Conservation (phyloP, 2,113 vertebrate species). For the Ctenomys sociabilis region DNA sequence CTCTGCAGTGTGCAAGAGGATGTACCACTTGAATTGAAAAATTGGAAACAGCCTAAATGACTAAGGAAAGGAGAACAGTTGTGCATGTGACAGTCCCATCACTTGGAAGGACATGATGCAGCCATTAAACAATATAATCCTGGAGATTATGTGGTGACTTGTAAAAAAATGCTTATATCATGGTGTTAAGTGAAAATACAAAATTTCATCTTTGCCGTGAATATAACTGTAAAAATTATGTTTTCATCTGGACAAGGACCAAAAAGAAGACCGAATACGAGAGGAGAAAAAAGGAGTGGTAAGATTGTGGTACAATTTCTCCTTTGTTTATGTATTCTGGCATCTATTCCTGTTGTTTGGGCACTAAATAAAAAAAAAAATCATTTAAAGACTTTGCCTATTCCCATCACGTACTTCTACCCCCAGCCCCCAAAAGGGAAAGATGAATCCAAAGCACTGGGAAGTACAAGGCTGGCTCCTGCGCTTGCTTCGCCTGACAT, state of each 20-base stretch:
- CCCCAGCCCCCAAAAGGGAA: neutral
- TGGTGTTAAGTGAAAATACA: slow-evolving; percentile 30
- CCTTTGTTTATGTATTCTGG: slow-evolving; percentile 7
- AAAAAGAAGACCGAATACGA: neutral
- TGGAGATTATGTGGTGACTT: neutral
- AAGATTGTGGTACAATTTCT: neutral
- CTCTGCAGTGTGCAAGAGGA: neutral
- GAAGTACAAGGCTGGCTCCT: neutral
- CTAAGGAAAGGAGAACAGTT: neutral
- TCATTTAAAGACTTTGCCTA: neutral
- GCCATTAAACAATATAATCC: slow-evolving; percentile 34
- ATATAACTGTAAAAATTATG: slow-evolving; percentile 2
- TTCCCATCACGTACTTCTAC: neutral
- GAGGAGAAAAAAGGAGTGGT: neutral
- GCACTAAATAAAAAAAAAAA: neutral
- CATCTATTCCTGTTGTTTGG: neutral
- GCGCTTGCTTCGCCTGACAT: slow-evolving; percentile 14
- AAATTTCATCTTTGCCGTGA: slow-evolving; percentile 39
- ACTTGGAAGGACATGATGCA: neutral
- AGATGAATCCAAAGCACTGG: neutral
- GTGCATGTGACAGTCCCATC: neutral
- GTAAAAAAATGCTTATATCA: slow-evolving; percentile 38
- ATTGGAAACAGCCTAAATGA: slow-evolving; percentile 34
- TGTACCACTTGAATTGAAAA: slow-evolving; percentile 32
- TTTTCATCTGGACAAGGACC: neutral